phyloP scores from a whole-genome alignment of 2,888 invertebrate species.

The Leuctra nigra region DNA sequence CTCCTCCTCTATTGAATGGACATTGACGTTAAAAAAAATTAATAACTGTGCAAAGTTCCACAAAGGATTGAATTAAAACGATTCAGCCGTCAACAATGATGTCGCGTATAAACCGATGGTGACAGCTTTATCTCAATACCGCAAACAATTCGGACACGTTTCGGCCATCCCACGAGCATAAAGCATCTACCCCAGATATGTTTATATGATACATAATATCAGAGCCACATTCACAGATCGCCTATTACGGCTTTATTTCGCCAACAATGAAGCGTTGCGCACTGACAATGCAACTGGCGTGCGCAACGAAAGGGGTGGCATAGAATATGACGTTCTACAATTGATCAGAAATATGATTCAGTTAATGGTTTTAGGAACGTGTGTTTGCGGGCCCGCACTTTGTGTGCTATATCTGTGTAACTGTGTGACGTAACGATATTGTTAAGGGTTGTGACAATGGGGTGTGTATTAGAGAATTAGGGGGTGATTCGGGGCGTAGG shows the following conservation, averaged over 20 bases:
- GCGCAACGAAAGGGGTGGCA: slow-evolving; percentile 13
- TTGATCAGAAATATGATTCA: slow-evolving; percentile 14
- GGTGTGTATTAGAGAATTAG: background rate
- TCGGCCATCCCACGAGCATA: slow-evolving; percentile 5
- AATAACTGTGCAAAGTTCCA: too few species aligned
- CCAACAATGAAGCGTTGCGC: slow-evolving; percentile 12
- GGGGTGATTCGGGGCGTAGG: background rate
- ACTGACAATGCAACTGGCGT: background rate
- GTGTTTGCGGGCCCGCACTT: slow-evolving; percentile 14
- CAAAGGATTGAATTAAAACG: background rate
- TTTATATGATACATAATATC: slow-evolving; percentile 10
- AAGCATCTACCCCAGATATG: background rate
- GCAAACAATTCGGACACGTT: slow-evolving; percentile 1
- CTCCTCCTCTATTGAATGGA: too few species aligned
- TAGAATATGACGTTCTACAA: background rate
- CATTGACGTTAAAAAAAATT: too few species aligned
- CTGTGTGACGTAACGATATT: slow-evolving; percentile 14
- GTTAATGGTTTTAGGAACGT: slow-evolving; percentile 16
- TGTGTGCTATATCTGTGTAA: slow-evolving; percentile 11
- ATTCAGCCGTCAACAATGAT: background rate
- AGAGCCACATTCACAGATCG: slow-evolving; percentile 10
- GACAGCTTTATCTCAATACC: slow-evolving; percentile 16
- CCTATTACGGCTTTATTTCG: slow-evolving; percentile 15
- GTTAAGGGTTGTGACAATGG: background rate
- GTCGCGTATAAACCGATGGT: too few species aligned